These are phyloP conservation scores for Acrossocheilus wenchowensis DNA, from an alignment of 2,797 vertebrate genomes.

Conservation along the genomic window DNA sequence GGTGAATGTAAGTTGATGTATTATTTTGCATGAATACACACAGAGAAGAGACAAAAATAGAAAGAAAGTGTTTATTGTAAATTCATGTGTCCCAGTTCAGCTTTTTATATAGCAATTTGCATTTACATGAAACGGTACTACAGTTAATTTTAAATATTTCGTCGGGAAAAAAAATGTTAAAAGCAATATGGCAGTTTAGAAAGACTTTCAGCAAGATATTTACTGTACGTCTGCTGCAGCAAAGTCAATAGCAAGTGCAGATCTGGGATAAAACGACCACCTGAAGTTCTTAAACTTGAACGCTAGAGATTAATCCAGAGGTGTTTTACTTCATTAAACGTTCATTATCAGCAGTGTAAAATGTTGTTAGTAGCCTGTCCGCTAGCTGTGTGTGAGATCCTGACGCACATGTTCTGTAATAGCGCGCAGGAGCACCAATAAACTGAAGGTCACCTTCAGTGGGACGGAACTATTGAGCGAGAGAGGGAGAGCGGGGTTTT, in stretches of 20 bases:
- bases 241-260: not conserved
- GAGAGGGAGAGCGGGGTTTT: not conserved
- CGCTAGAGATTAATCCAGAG: too few species aligned
- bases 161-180: not conserved
- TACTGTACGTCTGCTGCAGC: not conserved
- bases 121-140: not conserved
- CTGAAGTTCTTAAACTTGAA: not conserved
- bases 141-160: not conserved
- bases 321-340: not conserved
- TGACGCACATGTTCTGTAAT: slow-evolving; percentile 74
- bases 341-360: not conserved
- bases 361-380: not conserved
- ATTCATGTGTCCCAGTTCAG: not conserved
- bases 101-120: not conserved
- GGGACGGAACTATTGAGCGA: slow-evolving; percentile 67
- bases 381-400: slow-evolving; percentile 3
- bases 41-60: not conserved
- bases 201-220: not conserved
- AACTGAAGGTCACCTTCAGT: slow-evolving; percentile 88
- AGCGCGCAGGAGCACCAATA: slow-evolving; percentile 60
- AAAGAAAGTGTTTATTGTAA: too few species aligned
- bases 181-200: too few species aligned
- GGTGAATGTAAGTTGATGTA: not conserved
- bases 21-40: not conserved
- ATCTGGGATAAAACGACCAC: not conserved